Percentiles rank a stretch among this genome's conserved stretches.
These are phyloP conservation scores for Steinernema khuongi DNA, from an alignment of 1,140 invertebrate species.

Conservation along the genomic window DNA sequence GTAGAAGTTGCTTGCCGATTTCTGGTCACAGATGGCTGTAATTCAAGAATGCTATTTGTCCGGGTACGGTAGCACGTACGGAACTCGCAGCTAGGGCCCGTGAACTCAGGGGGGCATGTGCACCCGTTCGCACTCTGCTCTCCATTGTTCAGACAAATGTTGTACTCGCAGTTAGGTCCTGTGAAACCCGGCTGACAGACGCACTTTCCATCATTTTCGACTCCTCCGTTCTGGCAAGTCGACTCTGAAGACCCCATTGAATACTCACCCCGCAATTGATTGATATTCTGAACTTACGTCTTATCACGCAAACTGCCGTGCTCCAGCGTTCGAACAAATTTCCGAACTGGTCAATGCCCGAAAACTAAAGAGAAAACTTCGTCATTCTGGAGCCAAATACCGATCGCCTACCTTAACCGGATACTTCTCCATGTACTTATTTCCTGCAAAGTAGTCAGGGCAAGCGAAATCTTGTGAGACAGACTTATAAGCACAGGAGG, in stretches of 20 bases:
- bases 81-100: conserved; percentile 28
- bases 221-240: conserved; percentile 34
- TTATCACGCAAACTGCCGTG: conserved; percentile 23
- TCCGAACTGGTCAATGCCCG: conserved; percentile 42
- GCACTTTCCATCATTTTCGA: conserved; percentile 31
- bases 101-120: conserved; percentile 26
- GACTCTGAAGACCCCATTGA: conserved; percentile 12
- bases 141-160: conserved; percentile 37
- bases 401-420: neutral
- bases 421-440: neutral
- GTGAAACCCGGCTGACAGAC: conserved; percentile 33
- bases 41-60: neutral
- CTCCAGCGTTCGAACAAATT: conserved; percentile 39
- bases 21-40: conserved; percentile 31
- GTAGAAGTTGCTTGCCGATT: conserved; percentile 25
- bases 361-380: conserved; percentile 27
- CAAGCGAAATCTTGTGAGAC: conserved; percentile 41
- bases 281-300: conserved; percentile 19
- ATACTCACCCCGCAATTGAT: neutral
- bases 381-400: neutral
- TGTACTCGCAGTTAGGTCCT: conserved; percentile 24
- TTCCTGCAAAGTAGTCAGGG: conserved; percentile 20
- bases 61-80: conserved; percentile 12
- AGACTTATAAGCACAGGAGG: conserved; percentile 28
- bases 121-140: conserved; percentile 20